These are phyloP conservation scores for Rhombomys opimus DNA, from an alignment of 2,113 vertebrate species.

Conservation along the genomic window DNA sequence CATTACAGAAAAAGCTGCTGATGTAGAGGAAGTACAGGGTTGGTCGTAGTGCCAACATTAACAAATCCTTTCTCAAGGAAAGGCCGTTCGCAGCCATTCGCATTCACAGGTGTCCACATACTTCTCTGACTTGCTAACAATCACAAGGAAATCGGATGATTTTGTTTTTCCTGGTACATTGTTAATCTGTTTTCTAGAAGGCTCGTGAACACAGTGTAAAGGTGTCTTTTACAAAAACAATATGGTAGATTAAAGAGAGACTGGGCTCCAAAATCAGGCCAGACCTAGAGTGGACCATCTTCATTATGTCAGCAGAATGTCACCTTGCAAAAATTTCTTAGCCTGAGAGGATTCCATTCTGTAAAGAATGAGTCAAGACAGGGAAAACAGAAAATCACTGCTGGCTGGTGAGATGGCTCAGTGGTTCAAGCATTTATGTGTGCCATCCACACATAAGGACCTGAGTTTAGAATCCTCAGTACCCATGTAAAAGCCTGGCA, in stretches of 20 bases:
- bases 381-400: not conserved
- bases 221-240: not conserved
- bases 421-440: not conserved
- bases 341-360: not conserved
- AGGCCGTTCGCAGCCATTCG: not conserved
- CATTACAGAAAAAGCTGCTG: constrained; percentile 8
- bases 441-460: not conserved
- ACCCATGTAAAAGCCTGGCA: not conserved
- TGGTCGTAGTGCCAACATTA: not conserved
- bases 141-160: not conserved
- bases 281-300: not conserved
- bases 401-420: not conserved
- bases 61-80: constrained; percentile 26
- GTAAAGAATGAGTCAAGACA: not conserved
- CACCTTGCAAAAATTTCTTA: not conserved
- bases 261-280: not conserved
- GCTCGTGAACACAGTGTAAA: not conserved
- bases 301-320: not conserved
- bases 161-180: constrained; percentile 9
- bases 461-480: not conserved
- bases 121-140: not conserved
- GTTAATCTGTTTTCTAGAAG: constrained; percentile 42
- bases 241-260: not conserved
- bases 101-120: not conserved
- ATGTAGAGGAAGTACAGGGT: not conserved